Evolutionary conservation across 2,888 invertebrate species (phyloP).

Genomic region (Torymus texanus): DNA sequence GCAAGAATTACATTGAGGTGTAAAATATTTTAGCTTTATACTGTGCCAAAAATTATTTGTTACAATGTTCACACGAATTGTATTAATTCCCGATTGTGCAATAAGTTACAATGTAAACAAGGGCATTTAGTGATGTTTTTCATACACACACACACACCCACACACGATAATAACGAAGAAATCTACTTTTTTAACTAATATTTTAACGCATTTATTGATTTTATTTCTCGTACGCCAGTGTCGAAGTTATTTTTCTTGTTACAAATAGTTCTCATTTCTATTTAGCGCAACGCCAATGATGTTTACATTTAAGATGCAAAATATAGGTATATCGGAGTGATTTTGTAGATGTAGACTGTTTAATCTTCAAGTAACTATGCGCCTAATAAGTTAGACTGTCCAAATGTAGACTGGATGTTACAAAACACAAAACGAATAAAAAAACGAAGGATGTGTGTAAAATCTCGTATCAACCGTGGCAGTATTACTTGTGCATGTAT

Average conservation of each 20-base stretch:
- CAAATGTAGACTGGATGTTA: slow-evolving; percentile 43
- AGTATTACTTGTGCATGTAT: slow-evolving; percentile 53
- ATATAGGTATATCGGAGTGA: slow-evolving; percentile 35
- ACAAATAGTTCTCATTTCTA: slow-evolving; percentile 25
- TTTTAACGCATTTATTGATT: slow-evolving; percentile 9
- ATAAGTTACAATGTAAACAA: slow-evolving; percentile 5
- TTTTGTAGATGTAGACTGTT: slow-evolving; percentile 23
- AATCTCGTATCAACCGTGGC: slow-evolving; percentile 52
- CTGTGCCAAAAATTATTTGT: slow-evolving; percentile 20
- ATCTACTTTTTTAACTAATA: slow-evolving; percentile 7
- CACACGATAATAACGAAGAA: neutral
- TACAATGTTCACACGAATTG: slow-evolving; percentile 12
- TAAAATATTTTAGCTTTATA: slow-evolving; percentile 30
- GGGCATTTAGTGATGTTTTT: slow-evolving; percentile 3
- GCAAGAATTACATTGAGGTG: neutral
- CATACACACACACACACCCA: neutral
- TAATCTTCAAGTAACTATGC: slow-evolving; percentile 21
- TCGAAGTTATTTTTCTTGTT: slow-evolving; percentile 10
- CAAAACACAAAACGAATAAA: slow-evolving; percentile 25
- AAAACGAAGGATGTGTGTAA: slow-evolving; percentile 38
- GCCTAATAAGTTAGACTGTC: slow-evolving; percentile 42
- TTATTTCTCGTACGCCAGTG: neutral
- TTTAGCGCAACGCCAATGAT: slow-evolving; percentile 12
- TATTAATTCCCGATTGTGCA: slow-evolving; percentile 7
- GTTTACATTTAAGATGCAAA: slow-evolving; percentile 22